These are phyloP conservation scores for Epizoanthus scotinus DNA, from an alignment of 92 coral and sea anemone genomes.

Conservation along the genomic window DNA sequence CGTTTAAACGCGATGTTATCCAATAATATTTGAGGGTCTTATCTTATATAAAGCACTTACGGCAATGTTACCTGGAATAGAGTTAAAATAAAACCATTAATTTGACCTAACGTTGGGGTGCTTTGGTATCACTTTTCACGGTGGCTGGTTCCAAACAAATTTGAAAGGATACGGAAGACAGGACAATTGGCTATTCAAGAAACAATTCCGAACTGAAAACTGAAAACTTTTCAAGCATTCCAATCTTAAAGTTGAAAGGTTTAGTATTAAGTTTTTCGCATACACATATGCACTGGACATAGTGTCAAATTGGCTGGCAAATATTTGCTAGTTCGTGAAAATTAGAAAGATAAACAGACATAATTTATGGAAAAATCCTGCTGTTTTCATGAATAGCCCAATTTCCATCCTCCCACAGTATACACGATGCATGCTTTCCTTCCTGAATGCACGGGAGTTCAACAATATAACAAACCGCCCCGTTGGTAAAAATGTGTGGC, in stretches of 20 bases:
- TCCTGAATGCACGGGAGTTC: neutral
- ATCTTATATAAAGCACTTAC: neutral
- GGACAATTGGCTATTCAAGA: conserved; percentile 26
- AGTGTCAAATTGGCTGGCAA: conserved; percentile 9
- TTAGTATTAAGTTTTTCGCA: neutral
- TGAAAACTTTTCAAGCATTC: neutral
- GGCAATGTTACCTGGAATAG: conserved; percentile 2
- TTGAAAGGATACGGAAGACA: conserved; percentile 22
- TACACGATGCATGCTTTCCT: neutral
- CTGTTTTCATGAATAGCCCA: conserved; percentile 8
- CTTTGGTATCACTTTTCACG: conserved; percentile 30
- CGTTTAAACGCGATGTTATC: neutral
- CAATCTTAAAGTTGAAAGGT: neutral
- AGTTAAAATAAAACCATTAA: conserved; percentile 6
- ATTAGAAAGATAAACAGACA: conserved; percentile 1
- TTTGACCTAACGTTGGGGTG: conserved; percentile 5
- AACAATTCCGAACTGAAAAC: neutral
- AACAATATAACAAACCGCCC: neutral
- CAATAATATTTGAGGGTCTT: neutral
- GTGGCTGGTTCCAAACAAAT: conserved; percentile 21
- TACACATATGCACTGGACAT: neutral
- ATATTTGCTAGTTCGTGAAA: conserved; percentile 23
- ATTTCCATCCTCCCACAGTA: neutral
- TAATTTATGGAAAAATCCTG: conserved; percentile 36
- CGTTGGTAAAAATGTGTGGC: neutral